phyloP scores from a whole-genome alignment of 2,888 invertebrate genomes.

The Heliconius ethilla region DNA sequence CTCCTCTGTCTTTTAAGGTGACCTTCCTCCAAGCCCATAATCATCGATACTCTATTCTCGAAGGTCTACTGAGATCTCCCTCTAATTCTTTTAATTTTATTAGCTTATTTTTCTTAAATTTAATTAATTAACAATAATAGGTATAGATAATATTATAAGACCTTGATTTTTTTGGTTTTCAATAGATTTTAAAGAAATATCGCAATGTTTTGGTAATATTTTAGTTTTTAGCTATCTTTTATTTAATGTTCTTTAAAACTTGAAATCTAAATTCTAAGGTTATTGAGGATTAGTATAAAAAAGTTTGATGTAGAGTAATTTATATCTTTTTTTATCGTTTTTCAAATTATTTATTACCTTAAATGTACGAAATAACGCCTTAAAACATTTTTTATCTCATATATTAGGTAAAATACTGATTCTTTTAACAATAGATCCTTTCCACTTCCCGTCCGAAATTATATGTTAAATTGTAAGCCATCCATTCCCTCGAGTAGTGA shows the following conservation, averaged over 20 bases:
- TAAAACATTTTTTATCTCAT: no score
- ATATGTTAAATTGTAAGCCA: neutral
- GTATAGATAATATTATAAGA: neutral
- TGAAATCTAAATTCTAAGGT: constrained; percentile 1
- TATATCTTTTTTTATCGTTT: neutral
- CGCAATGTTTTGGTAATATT: constrained; percentile 1
- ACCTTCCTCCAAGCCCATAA: no score
- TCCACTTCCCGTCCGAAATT: neutral
- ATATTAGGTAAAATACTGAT: no score
- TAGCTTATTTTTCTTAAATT: neutral
- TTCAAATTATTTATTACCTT: neutral
- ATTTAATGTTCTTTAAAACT: neutral
- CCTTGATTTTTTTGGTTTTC: constrained; percentile 27
- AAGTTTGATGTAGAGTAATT: neutral
- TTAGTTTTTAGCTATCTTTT: neutral
- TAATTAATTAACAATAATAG: constrained; percentile 1
- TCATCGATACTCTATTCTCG: no score
- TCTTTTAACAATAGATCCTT: no score
- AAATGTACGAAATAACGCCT: neutral
- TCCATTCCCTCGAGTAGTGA: neutral
- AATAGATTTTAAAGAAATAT: constrained; percentile 6
- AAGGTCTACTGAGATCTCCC: no score
- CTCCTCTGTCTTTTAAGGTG: no score
- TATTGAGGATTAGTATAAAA: neutral
- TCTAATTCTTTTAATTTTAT: no score